These are phyloP conservation scores for Recurvirostra avosetta DNA, from an alignment of 2,113 vertebrate species.

Conservation along the genomic window DNA sequence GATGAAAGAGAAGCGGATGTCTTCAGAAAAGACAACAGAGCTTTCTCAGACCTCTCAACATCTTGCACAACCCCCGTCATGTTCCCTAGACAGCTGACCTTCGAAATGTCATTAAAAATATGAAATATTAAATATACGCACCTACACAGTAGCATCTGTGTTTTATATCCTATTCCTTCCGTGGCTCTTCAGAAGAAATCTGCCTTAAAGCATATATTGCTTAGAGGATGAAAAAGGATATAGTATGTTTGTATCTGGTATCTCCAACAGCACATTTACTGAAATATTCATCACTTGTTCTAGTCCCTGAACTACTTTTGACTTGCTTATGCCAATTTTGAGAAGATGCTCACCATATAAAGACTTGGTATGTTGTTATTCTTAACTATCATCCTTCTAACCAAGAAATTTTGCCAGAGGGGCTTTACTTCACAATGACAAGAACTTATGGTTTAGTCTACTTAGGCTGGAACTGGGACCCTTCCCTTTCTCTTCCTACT, in stretches of 20 bases:
- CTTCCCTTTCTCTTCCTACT: background rate
- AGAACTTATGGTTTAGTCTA: background rate
- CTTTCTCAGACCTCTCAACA: conserved; percentile 15
- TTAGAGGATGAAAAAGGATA: conserved; percentile 15
- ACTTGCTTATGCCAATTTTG: background rate
- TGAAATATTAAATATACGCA: background rate
- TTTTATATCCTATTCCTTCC: background rate
- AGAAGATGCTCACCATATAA: background rate
- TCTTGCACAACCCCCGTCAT: background rate
- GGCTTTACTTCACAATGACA: background rate
- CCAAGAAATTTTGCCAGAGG: background rate
- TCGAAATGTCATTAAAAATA: conserved; percentile 33
- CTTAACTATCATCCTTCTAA: background rate
- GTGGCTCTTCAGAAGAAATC: background rate
- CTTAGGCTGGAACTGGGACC: background rate
- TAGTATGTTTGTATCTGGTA: background rate
- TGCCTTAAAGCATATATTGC: conserved; percentile 8
- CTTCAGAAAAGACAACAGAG: background rate
- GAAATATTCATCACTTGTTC: conserved; percentile 49
- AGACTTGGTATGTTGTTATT: background rate
- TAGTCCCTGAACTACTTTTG: background rate
- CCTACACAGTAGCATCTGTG: background rate
- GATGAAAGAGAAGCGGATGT: background rate
- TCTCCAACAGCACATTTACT: conserved; percentile 4
- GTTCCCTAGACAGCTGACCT: conserved; percentile 5